These are phyloP conservation scores for Tor tambroides DNA, from an alignment of 2,113 vertebrate species.

Conservation along the genomic window DNA sequence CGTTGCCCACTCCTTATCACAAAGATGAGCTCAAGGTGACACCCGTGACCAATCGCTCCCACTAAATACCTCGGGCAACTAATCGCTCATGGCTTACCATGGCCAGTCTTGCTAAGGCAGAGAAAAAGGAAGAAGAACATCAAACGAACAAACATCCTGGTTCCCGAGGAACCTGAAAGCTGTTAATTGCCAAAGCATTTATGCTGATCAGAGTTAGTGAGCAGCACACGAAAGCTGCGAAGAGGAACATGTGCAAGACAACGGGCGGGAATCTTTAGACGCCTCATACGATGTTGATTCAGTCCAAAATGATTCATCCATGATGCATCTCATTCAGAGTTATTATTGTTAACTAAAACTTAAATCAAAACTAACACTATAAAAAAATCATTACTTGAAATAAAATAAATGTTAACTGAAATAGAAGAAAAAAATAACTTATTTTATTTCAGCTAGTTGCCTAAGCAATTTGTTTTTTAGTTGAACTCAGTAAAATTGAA, in stretches of 20 bases:
- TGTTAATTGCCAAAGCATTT: neutral
- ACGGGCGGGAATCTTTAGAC: neutral
- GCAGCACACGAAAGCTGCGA: neutral
- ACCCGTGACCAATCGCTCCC: neutral
- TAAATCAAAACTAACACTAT: too few relatives aligned
- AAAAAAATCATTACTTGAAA: too few relatives aligned
- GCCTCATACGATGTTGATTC: neutral
- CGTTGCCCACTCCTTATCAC: neutral
- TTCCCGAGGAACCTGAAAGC: neutral
- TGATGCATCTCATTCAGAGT: neutral
- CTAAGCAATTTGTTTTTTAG: too few relatives aligned
- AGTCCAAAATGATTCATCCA: neutral
- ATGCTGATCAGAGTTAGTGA: constrained; percentile 21
- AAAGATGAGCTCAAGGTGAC: neutral
- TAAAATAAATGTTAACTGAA: too few relatives aligned
- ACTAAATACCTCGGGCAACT: neutral
- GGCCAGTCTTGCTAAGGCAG: neutral
- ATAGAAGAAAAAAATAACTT: too few relatives aligned
- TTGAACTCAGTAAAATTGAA: too few relatives aligned
- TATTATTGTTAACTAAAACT: too few relatives aligned
- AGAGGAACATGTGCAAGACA: neutral
- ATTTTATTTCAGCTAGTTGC: too few relatives aligned
- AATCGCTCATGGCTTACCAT: neutral
- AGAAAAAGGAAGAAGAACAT: neutral
- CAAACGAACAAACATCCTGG: neutral